phyloP scores from a whole-genome alignment of 2,113 vertebrate genomes.

The Macquaria australasica region DNA sequence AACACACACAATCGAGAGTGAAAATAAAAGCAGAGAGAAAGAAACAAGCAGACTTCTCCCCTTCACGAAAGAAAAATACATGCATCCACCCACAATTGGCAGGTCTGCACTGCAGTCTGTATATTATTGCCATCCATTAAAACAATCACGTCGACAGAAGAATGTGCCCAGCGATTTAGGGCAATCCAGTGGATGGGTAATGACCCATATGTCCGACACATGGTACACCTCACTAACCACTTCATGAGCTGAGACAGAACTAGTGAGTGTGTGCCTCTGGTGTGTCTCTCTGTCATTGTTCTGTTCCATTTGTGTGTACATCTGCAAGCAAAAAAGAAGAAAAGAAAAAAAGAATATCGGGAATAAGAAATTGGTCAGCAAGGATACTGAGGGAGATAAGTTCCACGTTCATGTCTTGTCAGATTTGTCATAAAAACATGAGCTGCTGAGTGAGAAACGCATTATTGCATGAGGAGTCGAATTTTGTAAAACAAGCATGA shows the following conservation, averaged over 20 bases:
- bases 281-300: background rate
- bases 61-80: conserved; percentile 45
- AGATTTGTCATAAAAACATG: background rate
- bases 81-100: conserved; percentile 19
- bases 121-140: conserved; percentile 73
- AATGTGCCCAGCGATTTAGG: conserved; percentile 58
- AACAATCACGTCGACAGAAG: conserved; percentile 66
- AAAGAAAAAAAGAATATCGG: background rate
- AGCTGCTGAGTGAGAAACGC: background rate
- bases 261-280: conserved; percentile 22
- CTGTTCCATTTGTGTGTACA: background rate
- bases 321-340: conserved; percentile 27
- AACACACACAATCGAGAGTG: conserved; percentile 13
- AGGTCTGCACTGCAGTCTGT: conserved; percentile 38
- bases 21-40: conserved; percentile 56
- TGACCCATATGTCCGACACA: conserved; percentile 70
- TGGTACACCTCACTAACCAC: conserved; percentile 71
- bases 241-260: conserved; percentile 66
- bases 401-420: background rate
- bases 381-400: background rate
- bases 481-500: background rate
- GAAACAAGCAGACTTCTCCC: conserved; percentile 46
- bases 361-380: background rate
- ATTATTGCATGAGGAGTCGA: background rate
- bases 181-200: conserved; percentile 62